These are phyloP conservation scores for Mylabris phalerata DNA, from an alignment of 1,140 invertebrate species.

Conservation along the genomic window DNA sequence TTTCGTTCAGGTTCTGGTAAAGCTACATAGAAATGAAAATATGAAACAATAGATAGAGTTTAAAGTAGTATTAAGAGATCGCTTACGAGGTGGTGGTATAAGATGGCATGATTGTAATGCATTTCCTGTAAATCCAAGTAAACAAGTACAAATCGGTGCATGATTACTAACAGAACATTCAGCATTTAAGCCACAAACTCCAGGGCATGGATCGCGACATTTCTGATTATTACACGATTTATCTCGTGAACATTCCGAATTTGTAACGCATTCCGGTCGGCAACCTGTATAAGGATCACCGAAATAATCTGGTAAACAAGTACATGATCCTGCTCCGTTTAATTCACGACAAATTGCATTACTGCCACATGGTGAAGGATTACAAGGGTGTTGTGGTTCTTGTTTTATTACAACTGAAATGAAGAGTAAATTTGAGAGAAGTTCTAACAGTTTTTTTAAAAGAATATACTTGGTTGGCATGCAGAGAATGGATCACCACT, in stretches of 20 bases:
- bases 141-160: slow-evolving; percentile 60
- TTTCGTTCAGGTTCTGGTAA: slow-evolving; percentile 42
- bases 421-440: neutral
- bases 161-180: slow-evolving; percentile 65
- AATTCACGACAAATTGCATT: slow-evolving; percentile 75
- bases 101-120: slow-evolving; percentile 47
- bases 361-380: slow-evolving; percentile 67
- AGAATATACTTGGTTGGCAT: slow-evolving; percentile 42
- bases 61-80: slow-evolving; percentile 1
- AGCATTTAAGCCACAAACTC: slow-evolving; percentile 58
- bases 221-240: slow-evolving; percentile 57
- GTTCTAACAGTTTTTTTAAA: neutral
- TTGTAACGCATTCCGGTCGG: slow-evolving; percentile 65
- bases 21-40: slow-evolving; percentile 28
- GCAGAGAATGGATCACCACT: slow-evolving; percentile 52
- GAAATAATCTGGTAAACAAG: slow-evolving; percentile 61
- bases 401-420: slow-evolving; percentile 22
- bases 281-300: slow-evolving; percentile 67
- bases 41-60: slow-evolving; percentile 6
- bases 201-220: slow-evolving; percentile 58
- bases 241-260: slow-evolving; percentile 57
- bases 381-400: slow-evolving; percentile 47
- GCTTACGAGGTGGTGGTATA: slow-evolving; percentile 40
- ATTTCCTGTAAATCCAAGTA: slow-evolving; percentile 60
- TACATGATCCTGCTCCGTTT: slow-evolving; percentile 61